Conservation (phyloP, 2,888 invertebrate species). For the Polylopha cassiicola region DNA sequence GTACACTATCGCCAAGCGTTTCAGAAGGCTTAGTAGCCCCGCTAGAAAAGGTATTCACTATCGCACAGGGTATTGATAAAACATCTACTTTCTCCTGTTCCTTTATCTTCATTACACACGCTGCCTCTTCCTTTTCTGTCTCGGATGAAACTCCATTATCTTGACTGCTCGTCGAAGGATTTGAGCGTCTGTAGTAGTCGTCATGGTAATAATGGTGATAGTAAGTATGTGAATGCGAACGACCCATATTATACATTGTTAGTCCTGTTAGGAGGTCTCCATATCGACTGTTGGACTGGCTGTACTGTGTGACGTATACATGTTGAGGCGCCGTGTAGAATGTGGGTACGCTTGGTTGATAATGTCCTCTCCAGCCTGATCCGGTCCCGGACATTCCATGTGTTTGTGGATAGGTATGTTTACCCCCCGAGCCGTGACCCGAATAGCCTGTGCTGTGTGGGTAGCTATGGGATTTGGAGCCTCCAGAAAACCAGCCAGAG, state of each 20-base stretch:
- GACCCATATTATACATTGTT: constrained; percentile 26
- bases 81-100: constrained; percentile 9
- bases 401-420: constrained; percentile 10
- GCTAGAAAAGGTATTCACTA: constrained; percentile 12
- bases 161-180: too few relatives aligned
- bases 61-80: constrained; percentile 18
- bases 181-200: constrained; percentile 14
- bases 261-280: constrained; percentile 25
- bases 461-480: constrained; percentile 1
- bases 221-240: constrained; percentile 21
- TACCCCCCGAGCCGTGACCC: constrained; percentile 10
- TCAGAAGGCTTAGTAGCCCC: neutral
- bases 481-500: constrained; percentile 4
- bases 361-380: constrained; percentile 3
- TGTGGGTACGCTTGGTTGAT: constrained; percentile 7
- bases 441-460: constrained; percentile 8
- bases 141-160: too few relatives aligned
- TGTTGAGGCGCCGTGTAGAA: constrained; percentile 24
- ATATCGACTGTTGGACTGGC: constrained; percentile 22
- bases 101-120: constrained; percentile 10
- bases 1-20: too few relatives aligned
- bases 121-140: constrained; percentile 6
- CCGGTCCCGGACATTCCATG: constrained; percentile 10
- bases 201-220: constrained; percentile 24
- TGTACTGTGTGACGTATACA: constrained; percentile 23